Base-by-base conservation (phyloP, 92 coral and sea anemone genomes). In the Montipora capitata region DNA sequence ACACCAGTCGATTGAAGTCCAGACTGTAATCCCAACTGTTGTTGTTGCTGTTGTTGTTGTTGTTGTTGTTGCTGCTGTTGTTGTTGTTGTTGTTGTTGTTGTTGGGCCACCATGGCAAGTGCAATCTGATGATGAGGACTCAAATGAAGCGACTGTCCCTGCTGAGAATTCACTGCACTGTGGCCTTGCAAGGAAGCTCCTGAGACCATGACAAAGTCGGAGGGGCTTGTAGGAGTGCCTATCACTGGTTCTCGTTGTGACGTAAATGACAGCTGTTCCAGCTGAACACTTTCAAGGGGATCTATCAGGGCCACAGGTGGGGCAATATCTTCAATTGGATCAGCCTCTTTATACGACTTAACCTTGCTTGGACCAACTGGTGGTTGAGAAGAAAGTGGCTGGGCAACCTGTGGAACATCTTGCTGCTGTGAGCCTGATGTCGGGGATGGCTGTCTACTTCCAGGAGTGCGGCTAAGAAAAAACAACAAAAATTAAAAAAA, bases 381-480 rank as follows among this genome's bases (percentile, higher is more conserved):
- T 66, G 90, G 93, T 12, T 88, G 94, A 69, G 94, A 45, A 42
- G 35, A 67, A 27, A 79, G 75, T 18, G 61, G 42, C 71, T 93
- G 97, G 64, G 76, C 91, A 70, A 92, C 64, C 68, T 94, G 98
- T 18, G 76, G 75, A 0, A 42, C 96, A 96, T 98, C 99, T 81
- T 92, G 95, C 41, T 94, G 95, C 52, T 95, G 99, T 0, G 96
- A 87, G 52, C 87, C 87, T 40, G 95, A 84, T 8, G 99, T 96
- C 1, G 99, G 99, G 43, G 99, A 98, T 0, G 99, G 94, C 72
- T 98, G 98, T 45, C 99, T 94, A 74, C 98, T 94, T 39, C 99
- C 99, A 16, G 99, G 99, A 15, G 99, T 98, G 13, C 99, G 99
- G 72, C 99, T 98, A 77, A 39, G 73, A 68, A 79, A 79, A 79